These are phyloP conservation scores for Gallinago jamesoni DNA, from an alignment of 2,113 vertebrate genomes.

Conservation along the genomic window DNA sequence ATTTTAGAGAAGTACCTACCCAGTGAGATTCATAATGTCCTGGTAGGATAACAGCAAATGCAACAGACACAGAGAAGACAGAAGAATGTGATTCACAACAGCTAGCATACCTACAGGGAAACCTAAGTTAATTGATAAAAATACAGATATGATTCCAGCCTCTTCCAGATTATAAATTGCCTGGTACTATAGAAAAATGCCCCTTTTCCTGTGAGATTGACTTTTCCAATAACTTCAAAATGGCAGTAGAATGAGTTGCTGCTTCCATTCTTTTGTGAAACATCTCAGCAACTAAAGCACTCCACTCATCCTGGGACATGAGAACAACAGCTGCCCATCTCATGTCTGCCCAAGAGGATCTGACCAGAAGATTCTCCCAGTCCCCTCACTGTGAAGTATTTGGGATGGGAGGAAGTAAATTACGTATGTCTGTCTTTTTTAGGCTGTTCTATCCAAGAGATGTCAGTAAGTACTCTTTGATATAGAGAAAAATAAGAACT, in stretches of 20 bases:
- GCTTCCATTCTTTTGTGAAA: neutral
- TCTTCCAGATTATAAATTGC: neutral
- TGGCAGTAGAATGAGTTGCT: neutral
- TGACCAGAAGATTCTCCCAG: neutral
- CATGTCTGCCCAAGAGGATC: neutral
- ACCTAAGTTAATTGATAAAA: neutral
- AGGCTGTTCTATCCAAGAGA: neutral
- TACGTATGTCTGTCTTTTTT: neutral
- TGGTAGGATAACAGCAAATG: neutral
- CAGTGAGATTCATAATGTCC: neutral
- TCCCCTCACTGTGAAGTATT: neutral
- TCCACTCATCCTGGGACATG: neutral
- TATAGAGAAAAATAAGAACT: neutral
- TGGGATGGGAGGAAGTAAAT: neutral
- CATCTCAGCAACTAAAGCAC: neutral
- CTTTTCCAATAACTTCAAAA: neutral
- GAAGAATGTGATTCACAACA: neutral
- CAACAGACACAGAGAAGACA: neutral
- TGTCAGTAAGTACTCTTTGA: neutral
- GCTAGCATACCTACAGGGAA: neutral
- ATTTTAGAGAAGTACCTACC: neutral
- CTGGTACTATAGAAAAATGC: neutral
- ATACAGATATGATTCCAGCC: fast-evolving
- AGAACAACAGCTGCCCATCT: neutral
- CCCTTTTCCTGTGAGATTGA: neutral